Percentiles rank a stretch among this genome's conserved stretches.
These are phyloP conservation scores for Brachionus plicatilis DNA, from an alignment of 1,140 invertebrate genomes.

Conservation along the genomic window DNA sequence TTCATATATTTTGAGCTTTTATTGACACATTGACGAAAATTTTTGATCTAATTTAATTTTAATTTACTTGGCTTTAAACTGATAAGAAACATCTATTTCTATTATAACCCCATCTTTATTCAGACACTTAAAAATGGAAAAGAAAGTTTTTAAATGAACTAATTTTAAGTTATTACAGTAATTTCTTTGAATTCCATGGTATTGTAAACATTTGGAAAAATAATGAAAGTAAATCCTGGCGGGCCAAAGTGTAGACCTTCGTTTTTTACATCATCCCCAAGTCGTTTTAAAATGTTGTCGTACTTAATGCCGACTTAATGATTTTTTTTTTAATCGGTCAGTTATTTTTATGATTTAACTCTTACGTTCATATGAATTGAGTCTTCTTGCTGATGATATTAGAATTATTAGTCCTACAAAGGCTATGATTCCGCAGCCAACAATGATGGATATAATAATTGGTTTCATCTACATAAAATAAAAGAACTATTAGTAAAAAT, in stretches of 20 bases:
- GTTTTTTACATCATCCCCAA: constrained; percentile 42
- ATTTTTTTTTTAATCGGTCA: neutral
- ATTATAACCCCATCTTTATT: constrained; percentile 51
- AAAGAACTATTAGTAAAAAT: too few relatives aligned
- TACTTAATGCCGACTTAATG: constrained; percentile 50
- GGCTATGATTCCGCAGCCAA: neutral
- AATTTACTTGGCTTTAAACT: constrained; percentile 46
- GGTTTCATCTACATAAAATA: neutral
- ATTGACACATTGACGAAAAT: neutral
- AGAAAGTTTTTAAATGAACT: neutral
- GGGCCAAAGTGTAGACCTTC: constrained; percentile 50
- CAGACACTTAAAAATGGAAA: constrained; percentile 45
- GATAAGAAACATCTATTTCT: constrained; percentile 47
- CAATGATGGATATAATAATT: neutral
- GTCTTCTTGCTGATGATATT: constrained; percentile 47
- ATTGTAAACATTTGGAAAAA: constrained; percentile 50
- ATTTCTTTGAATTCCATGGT: constrained; percentile 46
- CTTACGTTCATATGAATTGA: constrained; percentile 49
- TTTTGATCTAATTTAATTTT: neutral
- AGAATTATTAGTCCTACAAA: constrained; percentile 42
- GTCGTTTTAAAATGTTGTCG: constrained; percentile 47
- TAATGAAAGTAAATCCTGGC: constrained; percentile 50
- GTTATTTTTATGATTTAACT: neutral
- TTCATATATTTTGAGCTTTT: constrained; percentile 42
- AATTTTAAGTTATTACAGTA: constrained; percentile 41